Evolutionary conservation across 2,888 invertebrate species (phyloP).

Genomic region (Galerucella calmariensis): DNA sequence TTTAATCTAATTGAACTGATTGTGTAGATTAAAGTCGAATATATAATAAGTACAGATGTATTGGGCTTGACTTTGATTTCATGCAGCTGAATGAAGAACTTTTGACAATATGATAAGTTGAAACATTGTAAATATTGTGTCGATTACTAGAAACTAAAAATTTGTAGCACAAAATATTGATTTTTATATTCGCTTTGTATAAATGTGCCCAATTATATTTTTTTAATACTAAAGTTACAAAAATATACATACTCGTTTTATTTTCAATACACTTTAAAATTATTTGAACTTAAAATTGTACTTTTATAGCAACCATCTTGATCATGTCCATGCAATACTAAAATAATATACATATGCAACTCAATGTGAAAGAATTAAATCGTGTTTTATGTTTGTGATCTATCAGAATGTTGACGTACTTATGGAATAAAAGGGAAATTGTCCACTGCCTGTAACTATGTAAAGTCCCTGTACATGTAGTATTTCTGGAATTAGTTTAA

Average conservation of each 20-base stretch:
- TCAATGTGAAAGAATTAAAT: too few species aligned
- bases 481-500: too few species aligned
- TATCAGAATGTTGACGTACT: too few species aligned
- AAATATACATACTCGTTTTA: not conserved
- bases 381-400: too few species aligned
- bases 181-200: slow-evolving; percentile 41
- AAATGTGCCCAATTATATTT: slow-evolving; percentile 35
- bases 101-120: slow-evolving; percentile 20
- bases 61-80: slow-evolving; percentile 10
- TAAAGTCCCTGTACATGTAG: too few species aligned
- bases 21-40: slow-evolving; percentile 18
- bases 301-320: too few species aligned
- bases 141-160: slow-evolving; percentile 15
- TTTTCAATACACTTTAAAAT: slow-evolving; percentile 1
- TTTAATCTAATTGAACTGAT: slow-evolving; percentile 21
- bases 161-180: slow-evolving; percentile 31
- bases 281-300: too few species aligned
- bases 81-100: slow-evolving; percentile 17
- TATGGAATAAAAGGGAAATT: too few species aligned
- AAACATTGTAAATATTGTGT: slow-evolving; percentile 31
- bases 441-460: too few species aligned
- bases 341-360: too few species aligned
- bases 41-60: not conserved
- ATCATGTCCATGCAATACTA: too few species aligned
- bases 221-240: slow-evolving; percentile 30